Evolutionary conservation across 2,797 vertebrate genomes (phyloP), one percentile per base, ranked within the genome.

Genomic region (Serranus cabrilla): DNA sequence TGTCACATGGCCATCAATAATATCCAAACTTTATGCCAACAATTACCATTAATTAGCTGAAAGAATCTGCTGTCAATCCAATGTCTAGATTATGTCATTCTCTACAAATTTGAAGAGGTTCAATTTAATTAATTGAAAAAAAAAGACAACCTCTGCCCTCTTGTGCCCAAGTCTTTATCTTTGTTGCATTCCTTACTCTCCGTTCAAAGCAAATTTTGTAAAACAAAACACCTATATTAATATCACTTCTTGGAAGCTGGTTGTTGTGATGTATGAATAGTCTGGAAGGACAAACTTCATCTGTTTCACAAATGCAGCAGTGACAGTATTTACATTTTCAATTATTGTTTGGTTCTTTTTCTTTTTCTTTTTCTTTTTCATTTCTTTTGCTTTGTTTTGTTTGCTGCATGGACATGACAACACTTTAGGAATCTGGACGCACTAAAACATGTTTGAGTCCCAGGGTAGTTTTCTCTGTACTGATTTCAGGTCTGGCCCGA

Each of bases 401-500:
- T 20, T 11, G 7, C 17, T 27, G 21, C 51, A 27, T 27, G n/a
- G n/a, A n/a, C n/a, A n/a, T 21, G 11, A 8, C 11, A 52, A 45
- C 13, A 64, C 20, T 46, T 68, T 71, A 6, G 13, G 3, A 39
- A 59, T 60, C 47, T 52, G 21, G 42, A 49, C 27, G 31, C 39
- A 75, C 54, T 39, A 46, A 68, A 58, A 45, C 50, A 61, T 43
- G 57, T 64, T 43, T 34, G 17, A 68, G 18, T 55, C 63, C 10
- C 59, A 14, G 31, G 37, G 23, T 12, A 58, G 43, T 42, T 57
- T 11, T 52, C 18, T 51, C 43, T 13, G 4, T n/a, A 16, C 25
- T 39, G 43, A 67, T 60, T 74, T 23, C 17, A 25, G 7, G 17
- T n/a, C 23, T 1, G 2, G 25, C 55, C 45, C 11, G 14, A 60